phyloP scores from a whole-genome alignment of 2,888 invertebrate genomes.

The Rhogogaster chlorosoma region DNA sequence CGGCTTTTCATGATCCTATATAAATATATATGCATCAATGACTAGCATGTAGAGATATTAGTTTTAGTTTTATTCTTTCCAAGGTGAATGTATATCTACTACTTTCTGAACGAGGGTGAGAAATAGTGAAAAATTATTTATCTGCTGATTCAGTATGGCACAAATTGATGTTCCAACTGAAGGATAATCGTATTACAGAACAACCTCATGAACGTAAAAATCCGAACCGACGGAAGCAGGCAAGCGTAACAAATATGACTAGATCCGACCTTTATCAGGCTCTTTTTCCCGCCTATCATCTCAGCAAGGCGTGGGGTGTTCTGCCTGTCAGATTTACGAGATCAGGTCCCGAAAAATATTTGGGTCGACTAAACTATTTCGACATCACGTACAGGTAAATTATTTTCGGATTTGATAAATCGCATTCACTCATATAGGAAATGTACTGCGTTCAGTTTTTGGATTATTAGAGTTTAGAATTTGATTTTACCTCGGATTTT shows the following conservation, averaged over 20 bases:
- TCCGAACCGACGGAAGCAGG: conserved; percentile 7
- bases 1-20: too few relatives aligned
- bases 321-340: conserved; percentile 69
- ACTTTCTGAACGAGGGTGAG: background rate
- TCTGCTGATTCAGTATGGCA: background rate
- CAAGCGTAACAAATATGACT: conserved; percentile 55
- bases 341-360: conserved; percentile 64
- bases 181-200: conserved; percentile 10
- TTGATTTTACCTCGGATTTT: too few relatives aligned
- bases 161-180: background rate
- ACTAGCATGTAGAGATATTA: too few relatives aligned
- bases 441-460: background rate
- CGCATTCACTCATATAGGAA: background rate
- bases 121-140: background rate
- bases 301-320: conserved; percentile 70
- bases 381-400: conserved; percentile 70
- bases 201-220: background rate
- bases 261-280: conserved; percentile 69
- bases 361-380: conserved; percentile 60
- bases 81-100: too few relatives aligned
- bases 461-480: background rate
- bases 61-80: too few relatives aligned
- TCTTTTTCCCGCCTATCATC: conserved; percentile 70
- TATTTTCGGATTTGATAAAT: background rate
- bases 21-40: too few relatives aligned